Percentiles rank a stretch among this genome's conserved stretches.
phyloP scores from a whole-genome alignment of 2,888 invertebrate species.

The Tupiocoris notatus region DNA sequence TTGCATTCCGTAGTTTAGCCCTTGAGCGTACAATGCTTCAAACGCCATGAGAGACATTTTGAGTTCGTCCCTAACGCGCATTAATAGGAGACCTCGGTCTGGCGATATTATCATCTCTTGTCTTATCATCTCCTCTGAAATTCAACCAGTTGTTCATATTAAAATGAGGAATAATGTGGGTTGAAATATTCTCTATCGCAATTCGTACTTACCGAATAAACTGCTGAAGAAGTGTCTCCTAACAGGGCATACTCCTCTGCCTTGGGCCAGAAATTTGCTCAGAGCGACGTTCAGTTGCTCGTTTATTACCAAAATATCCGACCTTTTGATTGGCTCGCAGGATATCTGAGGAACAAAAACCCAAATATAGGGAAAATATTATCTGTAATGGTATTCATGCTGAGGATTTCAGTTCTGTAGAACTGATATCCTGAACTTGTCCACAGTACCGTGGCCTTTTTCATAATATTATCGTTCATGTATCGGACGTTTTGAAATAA shows the following conservation, averaged over 20 bases:
- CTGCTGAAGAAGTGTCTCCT: conserved; percentile 26
- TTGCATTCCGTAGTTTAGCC: conserved; percentile 27
- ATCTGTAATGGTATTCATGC: not conserved
- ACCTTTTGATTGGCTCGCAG: conserved; percentile 13
- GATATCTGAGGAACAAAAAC: conserved; percentile 10
- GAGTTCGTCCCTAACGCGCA: conserved; percentile 19
- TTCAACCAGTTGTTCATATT: no score
- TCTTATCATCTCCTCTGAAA: conserved; percentile 18
- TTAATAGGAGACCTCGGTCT: conserved; percentile 11
- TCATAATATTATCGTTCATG: no score
- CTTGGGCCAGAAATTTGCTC: conserved; percentile 13
- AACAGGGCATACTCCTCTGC: conserved; percentile 8
- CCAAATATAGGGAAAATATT: not conserved
- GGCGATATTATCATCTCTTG: conserved; percentile 27
- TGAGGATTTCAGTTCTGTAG: not conserved
- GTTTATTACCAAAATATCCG: conserved; percentile 13
- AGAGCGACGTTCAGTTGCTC: not conserved
- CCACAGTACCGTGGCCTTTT: no score
- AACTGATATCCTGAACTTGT: not conserved
- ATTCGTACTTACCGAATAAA: conserved; percentile 15
- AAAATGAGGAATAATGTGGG: no score
- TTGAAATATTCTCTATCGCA: not conserved
- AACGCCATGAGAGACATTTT: conserved; percentile 21
- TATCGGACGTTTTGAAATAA: no score
- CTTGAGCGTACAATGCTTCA: conserved; percentile 16